These are phyloP conservation scores for Hydrotaea diabolus DNA, from an alignment of 2,888 invertebrate species.

Conservation along the genomic window DNA sequence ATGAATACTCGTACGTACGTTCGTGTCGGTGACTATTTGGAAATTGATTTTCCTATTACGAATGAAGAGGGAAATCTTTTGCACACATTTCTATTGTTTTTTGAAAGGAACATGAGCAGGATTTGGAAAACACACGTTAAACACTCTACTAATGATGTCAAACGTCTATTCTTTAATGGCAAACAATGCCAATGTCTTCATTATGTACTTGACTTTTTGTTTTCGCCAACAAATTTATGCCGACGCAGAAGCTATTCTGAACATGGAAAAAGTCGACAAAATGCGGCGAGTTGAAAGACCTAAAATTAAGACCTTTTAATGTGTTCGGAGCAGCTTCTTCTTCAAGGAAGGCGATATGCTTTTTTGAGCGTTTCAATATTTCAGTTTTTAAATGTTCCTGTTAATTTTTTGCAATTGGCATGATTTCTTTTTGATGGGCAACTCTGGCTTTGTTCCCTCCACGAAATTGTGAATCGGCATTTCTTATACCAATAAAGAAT, in stretches of 20 bases:
- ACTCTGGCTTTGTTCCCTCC: too few relatives aligned
- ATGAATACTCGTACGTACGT: too few relatives aligned
- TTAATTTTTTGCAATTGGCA: too few relatives aligned
- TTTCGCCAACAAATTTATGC: slow-evolving; percentile 21
- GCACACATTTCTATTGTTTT: background rate
- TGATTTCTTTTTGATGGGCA: too few relatives aligned
- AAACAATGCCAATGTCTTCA: slow-evolving; percentile 34
- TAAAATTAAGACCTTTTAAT: background rate
- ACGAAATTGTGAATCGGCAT: too few relatives aligned
- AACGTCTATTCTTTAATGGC: slow-evolving; percentile 6
- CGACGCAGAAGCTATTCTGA: slow-evolving; percentile 13
- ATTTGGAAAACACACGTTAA: slow-evolving; percentile 36
- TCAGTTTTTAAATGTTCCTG: background rate
- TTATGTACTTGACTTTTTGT: slow-evolving; percentile 31
- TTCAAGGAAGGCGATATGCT: background rate
- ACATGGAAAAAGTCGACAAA: background rate
- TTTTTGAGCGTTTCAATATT: background rate
- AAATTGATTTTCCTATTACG: slow-evolving; percentile 15
- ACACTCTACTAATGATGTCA: slow-evolving; percentile 48
- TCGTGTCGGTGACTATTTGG: slow-evolving; percentile 5
- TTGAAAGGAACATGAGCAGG: background rate
- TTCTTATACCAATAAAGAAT: too few relatives aligned
- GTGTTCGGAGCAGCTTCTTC: background rate
- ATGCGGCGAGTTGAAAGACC: background rate
- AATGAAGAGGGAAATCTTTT: too few relatives aligned